Conservation (phyloP, 37 sponge, comb jelly and placozoan species). For the Halisarca cf. caerulea region DNA sequence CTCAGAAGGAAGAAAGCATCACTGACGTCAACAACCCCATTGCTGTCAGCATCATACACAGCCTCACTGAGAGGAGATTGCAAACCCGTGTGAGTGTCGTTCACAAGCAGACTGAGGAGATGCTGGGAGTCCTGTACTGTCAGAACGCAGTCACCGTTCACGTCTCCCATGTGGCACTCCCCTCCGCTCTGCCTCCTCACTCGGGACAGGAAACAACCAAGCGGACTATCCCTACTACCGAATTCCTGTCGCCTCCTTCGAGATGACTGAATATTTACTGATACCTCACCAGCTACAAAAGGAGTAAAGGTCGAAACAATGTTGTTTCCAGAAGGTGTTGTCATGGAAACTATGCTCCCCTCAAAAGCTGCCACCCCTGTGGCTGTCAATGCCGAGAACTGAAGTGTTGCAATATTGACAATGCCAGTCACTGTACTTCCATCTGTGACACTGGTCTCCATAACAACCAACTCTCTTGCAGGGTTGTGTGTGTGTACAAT, state of each 20-base stretch:
- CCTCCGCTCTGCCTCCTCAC: neutral
- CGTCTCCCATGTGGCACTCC: slow-evolving; percentile 59
- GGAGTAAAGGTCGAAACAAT: slow-evolving; percentile 20
- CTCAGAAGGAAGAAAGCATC: slow-evolving; percentile 72
- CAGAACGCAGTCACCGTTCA: slow-evolving; percentile 73
- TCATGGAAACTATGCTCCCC: slow-evolving; percentile 33
- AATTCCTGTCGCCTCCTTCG: neutral
- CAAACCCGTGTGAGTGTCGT: neutral
- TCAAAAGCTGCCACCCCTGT: slow-evolving; percentile 34
- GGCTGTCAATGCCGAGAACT: slow-evolving; percentile 24
- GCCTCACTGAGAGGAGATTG: slow-evolving; percentile 22
- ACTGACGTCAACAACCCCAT: slow-evolving; percentile 55
- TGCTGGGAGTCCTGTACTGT: slow-evolving; percentile 47
- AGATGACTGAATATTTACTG: slow-evolving; percentile 6
- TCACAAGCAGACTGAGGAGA: slow-evolving; percentile 34
- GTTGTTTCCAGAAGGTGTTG: neutral
- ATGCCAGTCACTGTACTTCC: slow-evolving; percentile 15
- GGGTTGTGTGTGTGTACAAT: no score
- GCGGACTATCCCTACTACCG: neutral
- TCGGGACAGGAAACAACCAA: neutral
- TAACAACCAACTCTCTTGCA: slow-evolving; percentile 29
- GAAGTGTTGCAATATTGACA: slow-evolving; percentile 45
- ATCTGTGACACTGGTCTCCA: slow-evolving; percentile 20
- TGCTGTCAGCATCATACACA: slow-evolving; percentile 49
- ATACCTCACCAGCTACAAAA: slow-evolving; percentile 62